Base-by-base conservation (phyloP, 1,140 invertebrate species). In the Lineus longissimus region DNA sequence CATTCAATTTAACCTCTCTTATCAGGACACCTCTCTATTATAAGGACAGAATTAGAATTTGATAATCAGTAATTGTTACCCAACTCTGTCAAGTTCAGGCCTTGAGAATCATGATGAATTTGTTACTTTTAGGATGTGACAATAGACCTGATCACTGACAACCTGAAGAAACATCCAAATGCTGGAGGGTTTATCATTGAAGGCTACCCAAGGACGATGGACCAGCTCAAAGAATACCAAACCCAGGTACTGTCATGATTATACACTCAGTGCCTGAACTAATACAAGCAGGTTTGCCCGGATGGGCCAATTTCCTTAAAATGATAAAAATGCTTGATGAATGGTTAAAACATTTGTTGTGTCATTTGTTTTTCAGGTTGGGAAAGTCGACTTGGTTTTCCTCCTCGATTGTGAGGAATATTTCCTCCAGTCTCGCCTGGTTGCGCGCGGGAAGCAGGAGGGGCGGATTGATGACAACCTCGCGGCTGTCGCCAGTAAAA, bases 151-250 rank as follows among this genome's bases (percentile, higher is more conserved):
- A 85, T 99, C 13, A 91, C 90, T 73, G 90, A 93, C 70, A 91
- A 91, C 9, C 61, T 89, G 9, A 86, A 87, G 47, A 86, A 88
- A 54, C 78, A 89, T 6, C 80, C 82, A 1, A 86, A 84, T 0
- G 86, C 90, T 0, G 94, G 91, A 71, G 96, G 96, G 19, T 96
- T 93, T 80, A 87, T 99, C 9, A 95, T 99, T 71, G 95, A 98
- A 78, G 96, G 96, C 2, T 98, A 97, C 83, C 96, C 78, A 4
- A 61, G 75, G 47, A 70, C 72, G 62, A 57, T 73, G 65, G 47
- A 68, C 22, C 78, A 80, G 61, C 70, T 73, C 0, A 58, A 65
- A 29, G 71, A 75, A 30, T 77, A 70, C 64, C 64, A 74, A n/a
- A 72, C 6, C 47, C 6, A 51, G 47, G 47, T 51, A n/a, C 11